These are phyloP conservation scores for Strigamia transsilvanica DNA, from an alignment of 2,888 invertebrate species.

Conservation along the genomic window DNA sequence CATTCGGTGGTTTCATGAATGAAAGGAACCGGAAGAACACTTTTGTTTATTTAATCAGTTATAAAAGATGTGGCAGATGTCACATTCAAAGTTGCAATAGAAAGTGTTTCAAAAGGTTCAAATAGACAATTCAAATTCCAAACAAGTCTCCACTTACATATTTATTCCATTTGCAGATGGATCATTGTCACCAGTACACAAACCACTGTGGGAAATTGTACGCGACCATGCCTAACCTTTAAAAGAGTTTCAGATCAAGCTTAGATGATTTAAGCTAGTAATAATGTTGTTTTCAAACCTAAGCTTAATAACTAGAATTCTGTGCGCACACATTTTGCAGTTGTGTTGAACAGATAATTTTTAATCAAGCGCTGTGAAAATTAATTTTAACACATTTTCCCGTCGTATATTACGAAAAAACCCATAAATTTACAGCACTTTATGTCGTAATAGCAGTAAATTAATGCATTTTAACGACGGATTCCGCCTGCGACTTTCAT, in stretches of 20 bases:
- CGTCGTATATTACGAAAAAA: not conserved
- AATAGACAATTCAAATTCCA: not conserved
- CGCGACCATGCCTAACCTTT: not conserved
- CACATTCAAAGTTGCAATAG: not conserved
- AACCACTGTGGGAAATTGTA: not conserved
- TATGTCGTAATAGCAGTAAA: not conserved
- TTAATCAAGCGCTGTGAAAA: not conserved
- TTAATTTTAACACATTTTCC: not conserved
- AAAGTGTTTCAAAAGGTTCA: not conserved
- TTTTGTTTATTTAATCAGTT: constrained; percentile 1
- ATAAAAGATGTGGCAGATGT: not conserved
- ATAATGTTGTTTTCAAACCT: not conserved
- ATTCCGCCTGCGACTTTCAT: not conserved
- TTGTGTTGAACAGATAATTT: not conserved
- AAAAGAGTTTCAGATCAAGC: not conserved
- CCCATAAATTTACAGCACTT: not conserved
- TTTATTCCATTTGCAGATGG: not conserved
- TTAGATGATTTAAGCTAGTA: not conserved
- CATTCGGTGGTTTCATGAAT: too few species aligned
- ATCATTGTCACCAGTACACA: not conserved
- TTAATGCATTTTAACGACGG: not conserved
- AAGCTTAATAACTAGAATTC: not conserved
- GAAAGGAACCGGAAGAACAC: not conserved
- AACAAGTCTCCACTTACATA: not conserved
- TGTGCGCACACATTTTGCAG: not conserved